These are phyloP conservation scores for Dicyrtomina minuta DNA, from an alignment of 2,888 invertebrate species.

Conservation along the genomic window DNA sequence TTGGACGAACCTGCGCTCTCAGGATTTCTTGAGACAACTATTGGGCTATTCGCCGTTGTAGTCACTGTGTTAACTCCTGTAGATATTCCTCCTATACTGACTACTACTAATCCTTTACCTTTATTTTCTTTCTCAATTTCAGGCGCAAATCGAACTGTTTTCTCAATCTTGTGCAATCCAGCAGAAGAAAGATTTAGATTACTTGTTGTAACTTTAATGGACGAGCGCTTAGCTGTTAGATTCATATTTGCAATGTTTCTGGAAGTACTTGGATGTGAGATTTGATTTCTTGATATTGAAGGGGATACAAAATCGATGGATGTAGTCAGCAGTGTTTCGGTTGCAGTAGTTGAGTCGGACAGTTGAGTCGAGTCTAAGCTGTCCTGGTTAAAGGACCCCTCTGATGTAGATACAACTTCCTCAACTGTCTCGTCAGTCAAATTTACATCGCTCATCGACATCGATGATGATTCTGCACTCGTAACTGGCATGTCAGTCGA, in stretches of 20 bases:
- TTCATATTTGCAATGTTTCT: slow-evolving; percentile 1
- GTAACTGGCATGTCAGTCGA: slow-evolving; percentile 17
- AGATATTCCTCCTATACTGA: too few relatives aligned
- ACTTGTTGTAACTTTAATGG: slow-evolving; percentile 8
- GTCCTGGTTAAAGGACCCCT: slow-evolving; percentile 17
- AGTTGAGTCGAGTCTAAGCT: background rate
- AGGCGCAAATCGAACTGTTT: slow-evolving; percentile 63
- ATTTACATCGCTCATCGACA: slow-evolving; percentile 36
- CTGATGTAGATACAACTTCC: slow-evolving; percentile 42
- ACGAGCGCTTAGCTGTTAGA: slow-evolving; percentile 9
- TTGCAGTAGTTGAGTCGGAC: background rate
- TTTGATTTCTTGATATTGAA: background rate
- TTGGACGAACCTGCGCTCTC: slow-evolving; percentile 57
- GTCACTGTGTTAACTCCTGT: background rate
- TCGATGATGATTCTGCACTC: background rate
- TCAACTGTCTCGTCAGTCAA: slow-evolving; percentile 43
- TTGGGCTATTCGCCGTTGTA: background rate
- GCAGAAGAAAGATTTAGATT: background rate
- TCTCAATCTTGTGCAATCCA: slow-evolving; percentile 49
- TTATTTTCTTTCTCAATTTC: slow-evolving; percentile 58
- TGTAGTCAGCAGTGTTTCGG: background rate
- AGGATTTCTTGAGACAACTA: background rate
- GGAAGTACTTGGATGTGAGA: slow-evolving; percentile 17
- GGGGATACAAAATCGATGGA: slow-evolving; percentile 4
- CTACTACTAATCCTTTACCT: background rate